These are phyloP conservation scores for Seira ritae DNA, from an alignment of 2,888 invertebrate genomes.

Conservation along the genomic window DNA sequence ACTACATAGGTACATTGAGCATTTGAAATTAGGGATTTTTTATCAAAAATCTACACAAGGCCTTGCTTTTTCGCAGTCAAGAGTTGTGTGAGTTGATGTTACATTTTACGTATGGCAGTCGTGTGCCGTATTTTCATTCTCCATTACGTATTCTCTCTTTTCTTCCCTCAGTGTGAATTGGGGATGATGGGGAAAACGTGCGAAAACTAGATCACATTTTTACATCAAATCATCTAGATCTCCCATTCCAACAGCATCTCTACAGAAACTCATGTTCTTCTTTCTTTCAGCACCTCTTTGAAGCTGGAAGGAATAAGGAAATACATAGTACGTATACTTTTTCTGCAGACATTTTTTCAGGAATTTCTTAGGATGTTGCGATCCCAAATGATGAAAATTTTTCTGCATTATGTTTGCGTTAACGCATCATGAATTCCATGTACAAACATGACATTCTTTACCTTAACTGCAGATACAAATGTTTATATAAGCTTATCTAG, in stretches of 20 bases:
- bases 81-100: constrained; percentile 21
- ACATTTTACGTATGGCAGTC: constrained; percentile 13
- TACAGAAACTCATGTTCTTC: constrained; percentile 26
- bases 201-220: constrained; percentile 46
- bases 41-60: not conserved
- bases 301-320: not conserved
- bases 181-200: constrained; percentile 58
- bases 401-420: constrained; percentile 29
- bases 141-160: constrained; percentile 9
- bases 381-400: constrained; percentile 28
- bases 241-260: not conserved
- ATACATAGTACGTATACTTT: no score
- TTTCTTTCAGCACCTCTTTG: constrained; percentile 43
- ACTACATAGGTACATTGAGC: constrained; percentile 9
- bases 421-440: constrained; percentile 45
- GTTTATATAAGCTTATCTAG: no score
- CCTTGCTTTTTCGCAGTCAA: constrained; percentile 10
- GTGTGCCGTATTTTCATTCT: constrained; percentile 14
- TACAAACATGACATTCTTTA: constrained; percentile 26
- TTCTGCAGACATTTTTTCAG: not conserved
- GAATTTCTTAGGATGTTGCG: not conserved
- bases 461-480: no score
- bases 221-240: constrained; percentile 5
- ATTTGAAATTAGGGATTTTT: constrained; percentile 49
- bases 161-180: constrained; percentile 33